Conservation (phyloP, 2,113 vertebrate genomes). For the Morphnarchus princeps region DNA sequence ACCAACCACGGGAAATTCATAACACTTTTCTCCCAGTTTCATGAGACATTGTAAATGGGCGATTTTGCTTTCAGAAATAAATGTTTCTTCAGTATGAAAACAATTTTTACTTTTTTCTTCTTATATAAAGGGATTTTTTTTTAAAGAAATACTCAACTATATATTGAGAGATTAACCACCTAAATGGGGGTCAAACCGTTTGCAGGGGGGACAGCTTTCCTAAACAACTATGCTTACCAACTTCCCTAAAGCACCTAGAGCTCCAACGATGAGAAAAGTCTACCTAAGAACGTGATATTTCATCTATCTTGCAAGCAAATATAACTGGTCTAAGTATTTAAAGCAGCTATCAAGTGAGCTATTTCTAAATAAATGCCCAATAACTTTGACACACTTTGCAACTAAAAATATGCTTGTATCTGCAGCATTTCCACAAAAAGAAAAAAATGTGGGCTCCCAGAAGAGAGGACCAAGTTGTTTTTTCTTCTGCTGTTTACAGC, state of each 20-base stretch:
- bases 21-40: neutral
- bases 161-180: neutral
- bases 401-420: neutral
- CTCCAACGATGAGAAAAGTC: rapidly evolving
- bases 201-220: neutral
- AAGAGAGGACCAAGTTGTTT: neutral
- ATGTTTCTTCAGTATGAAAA: neutral
- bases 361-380: neutral
- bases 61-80: neutral
- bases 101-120: neutral
- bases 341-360: neutral
- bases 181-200: neutral
- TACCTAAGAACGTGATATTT: neutral
- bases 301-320: neutral
- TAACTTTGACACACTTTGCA: neutral
- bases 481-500: neutral
- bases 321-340: neutral
- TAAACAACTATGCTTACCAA: neutral
- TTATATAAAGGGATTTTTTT: neutral
- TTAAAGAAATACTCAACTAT: neutral
- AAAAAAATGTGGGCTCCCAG: neutral
- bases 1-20: neutral
- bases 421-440: neutral
- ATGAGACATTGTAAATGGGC: neutral
- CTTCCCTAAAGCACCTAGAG: neutral